phyloP scores from a whole-genome alignment of 1,140 invertebrate genomes.

The Panagrolaimus sp. region DNA sequence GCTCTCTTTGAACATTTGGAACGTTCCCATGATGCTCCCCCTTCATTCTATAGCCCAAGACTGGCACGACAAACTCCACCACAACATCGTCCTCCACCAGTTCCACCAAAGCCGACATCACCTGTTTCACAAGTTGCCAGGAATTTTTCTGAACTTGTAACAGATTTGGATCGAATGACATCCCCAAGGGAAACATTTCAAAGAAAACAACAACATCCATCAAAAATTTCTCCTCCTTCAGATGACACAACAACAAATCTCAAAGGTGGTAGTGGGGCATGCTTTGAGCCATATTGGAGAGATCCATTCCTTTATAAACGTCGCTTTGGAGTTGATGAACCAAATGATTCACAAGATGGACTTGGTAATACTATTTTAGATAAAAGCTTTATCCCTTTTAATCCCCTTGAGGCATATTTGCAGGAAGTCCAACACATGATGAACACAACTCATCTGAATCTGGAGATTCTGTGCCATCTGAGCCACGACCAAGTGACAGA shows the following conservation, averaged over 20 bases:
- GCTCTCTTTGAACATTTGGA: slow-evolving; percentile 28
- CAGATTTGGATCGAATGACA: slow-evolving; percentile 3
- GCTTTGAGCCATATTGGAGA: slow-evolving; percentile 37
- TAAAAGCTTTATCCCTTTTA: not conserved
- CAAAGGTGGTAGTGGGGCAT: not conserved
- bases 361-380: no score
- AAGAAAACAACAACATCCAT: not conserved
- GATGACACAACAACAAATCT: not conserved
- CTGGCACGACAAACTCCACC: slow-evolving; percentile 19
- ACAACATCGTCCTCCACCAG: slow-evolving; percentile 24
- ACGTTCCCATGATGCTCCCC: slow-evolving; percentile 12
- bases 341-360: no score
- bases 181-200: not conserved
- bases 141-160: slow-evolving; percentile 8
- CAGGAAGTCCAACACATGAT: not conserved
- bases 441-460: slow-evolving; percentile 26
- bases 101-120: slow-evolving; percentile 24
- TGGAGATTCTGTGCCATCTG: slow-evolving; percentile 33
- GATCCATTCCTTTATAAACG: slow-evolving; percentile 33
- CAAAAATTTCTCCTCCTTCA: not conserved
- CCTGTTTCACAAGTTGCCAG: not conserved
- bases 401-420: not conserved
- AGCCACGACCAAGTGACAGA: slow-evolving; percentile 25
- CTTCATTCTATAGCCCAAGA: slow-evolving; percentile 23
- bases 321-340: slow-evolving; percentile 21